phyloP scores from a whole-genome alignment of 1,140 invertebrate species.

The Drosophila aff. region DNA sequence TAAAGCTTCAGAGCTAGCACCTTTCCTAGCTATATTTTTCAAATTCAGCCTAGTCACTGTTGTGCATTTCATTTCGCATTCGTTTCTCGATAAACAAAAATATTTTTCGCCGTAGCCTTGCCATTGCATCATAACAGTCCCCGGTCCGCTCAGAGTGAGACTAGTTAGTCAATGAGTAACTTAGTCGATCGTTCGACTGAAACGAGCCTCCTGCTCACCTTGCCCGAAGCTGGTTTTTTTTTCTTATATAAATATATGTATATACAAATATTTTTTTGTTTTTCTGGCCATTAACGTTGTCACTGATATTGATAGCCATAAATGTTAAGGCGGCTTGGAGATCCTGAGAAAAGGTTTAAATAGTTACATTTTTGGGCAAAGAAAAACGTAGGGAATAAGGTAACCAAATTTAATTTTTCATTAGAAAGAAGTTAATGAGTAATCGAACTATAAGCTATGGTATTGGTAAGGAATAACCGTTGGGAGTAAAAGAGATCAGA shows the following conservation, averaged over 20 bases:
- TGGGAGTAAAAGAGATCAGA: neutral
- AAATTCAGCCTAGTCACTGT: slow-evolving; percentile 3
- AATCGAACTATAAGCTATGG: neutral
- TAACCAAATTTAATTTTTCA: neutral
- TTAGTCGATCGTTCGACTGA: slow-evolving; percentile 23
- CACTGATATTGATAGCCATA: neutral
- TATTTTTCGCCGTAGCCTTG: slow-evolving; percentile 51
- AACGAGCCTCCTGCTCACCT: slow-evolving; percentile 66
- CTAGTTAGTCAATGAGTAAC: slow-evolving; percentile 16
- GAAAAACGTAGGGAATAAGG: neutral
- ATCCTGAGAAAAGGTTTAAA: neutral
- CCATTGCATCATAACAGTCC: slow-evolving; percentile 57
- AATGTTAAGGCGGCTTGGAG: neutral
- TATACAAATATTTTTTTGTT: neutral
- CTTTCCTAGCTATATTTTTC: neutral
- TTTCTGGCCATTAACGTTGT: slow-evolving; percentile 14
- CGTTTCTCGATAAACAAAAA: slow-evolving; percentile 56
- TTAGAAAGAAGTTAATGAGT: neutral
- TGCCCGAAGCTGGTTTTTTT: slow-evolving; percentile 49
- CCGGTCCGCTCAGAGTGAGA: slow-evolving; percentile 7
- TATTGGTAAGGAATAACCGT: too few relatives aligned
- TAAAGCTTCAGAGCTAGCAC: neutral
- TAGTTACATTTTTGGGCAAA: neutral
- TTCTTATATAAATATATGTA: neutral
- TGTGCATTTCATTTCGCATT: slow-evolving; percentile 20